A percentile compares a stretch with the other conserved stretches of the same genome.
phyloP scores from a whole-genome alignment of 2,888 invertebrate species.

The Heliconius aoede region DNA sequence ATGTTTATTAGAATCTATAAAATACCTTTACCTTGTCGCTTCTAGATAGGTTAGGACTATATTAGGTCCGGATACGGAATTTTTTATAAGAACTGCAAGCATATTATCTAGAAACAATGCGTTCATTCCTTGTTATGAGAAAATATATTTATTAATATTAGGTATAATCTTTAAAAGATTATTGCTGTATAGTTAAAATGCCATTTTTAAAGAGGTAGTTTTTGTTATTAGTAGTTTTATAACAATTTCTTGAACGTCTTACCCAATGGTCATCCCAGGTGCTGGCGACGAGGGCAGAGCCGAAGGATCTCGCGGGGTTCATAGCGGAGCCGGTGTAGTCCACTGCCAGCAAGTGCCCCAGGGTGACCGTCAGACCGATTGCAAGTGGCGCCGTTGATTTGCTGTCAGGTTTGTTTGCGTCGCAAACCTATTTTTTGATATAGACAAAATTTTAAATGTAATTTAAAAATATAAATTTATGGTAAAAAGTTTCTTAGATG shows the following conservation, averaged over 20 bases:
- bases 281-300: slow-evolving; percentile 91
- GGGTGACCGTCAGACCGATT: slow-evolving; percentile 93
- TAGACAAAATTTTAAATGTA: too few species aligned
- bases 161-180: too few species aligned
- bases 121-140: too few species aligned
- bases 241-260: slow-evolving; percentile 55
- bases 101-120: background rate
- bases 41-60: slow-evolving; percentile 38
- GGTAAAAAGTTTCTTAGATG: too few species aligned
- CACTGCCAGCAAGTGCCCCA: slow-evolving; percentile 93
- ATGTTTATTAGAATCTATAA: slow-evolving; percentile 15
- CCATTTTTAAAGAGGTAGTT: too few species aligned
- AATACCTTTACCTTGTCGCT: slow-evolving; percentile 24
- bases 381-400: slow-evolving; percentile 92
- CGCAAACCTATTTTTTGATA: slow-evolving; percentile 79
- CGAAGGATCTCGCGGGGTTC: slow-evolving; percentile 96
- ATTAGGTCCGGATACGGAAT: slow-evolving; percentile 34
- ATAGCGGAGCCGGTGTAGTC: slow-evolving; percentile 94
- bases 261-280: slow-evolving; percentile 93
- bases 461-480: too few species aligned
- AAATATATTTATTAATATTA: too few species aligned
- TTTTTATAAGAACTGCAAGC: slow-evolving; percentile 26
- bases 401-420: slow-evolving; percentile 90
- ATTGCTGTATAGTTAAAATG: too few species aligned
- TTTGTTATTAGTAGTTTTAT: background rate